Percentiles rank a stretch among this genome's conserved stretches.
phyloP scores from a whole-genome alignment of 2,113 vertebrate genomes.

The Gnathonemus longibarbis region DNA sequence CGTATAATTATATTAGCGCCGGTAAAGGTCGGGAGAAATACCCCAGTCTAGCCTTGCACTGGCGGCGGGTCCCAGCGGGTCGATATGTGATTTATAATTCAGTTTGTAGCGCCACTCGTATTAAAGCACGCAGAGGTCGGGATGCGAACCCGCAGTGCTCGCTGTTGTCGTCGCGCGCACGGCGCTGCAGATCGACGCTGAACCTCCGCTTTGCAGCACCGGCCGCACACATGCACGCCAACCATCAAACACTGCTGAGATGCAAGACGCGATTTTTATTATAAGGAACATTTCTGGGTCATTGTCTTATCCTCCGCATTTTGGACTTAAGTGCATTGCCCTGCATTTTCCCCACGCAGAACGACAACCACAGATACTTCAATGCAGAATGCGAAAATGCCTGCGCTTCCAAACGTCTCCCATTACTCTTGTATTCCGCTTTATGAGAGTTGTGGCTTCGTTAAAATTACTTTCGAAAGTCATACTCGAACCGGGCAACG shows the following conservation, averaged over 20 bases:
- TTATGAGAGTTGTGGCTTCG: background rate
- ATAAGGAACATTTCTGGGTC: background rate
- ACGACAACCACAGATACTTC: background rate
- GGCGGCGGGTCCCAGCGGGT: background rate
- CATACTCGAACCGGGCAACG: background rate
- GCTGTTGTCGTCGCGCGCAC: background rate
- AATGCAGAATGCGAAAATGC: background rate
- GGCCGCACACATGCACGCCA: background rate
- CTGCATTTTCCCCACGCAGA: background rate
- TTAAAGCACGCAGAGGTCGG: background rate
- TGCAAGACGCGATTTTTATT: background rate
- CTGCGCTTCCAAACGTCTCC: background rate
- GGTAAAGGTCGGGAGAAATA: background rate
- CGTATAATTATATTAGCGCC: background rate
- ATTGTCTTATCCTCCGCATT: background rate
- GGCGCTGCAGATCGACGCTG: slow-evolving; percentile 12
- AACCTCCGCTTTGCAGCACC: slow-evolving; percentile 13
- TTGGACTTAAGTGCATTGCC: background rate
- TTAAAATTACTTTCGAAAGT: slow-evolving; percentile 1
- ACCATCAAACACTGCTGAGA: background rate
- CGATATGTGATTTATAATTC: slow-evolving; percentile 7
- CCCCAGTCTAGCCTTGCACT: slow-evolving; percentile 2
- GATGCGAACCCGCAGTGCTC: slow-evolving; percentile 11
- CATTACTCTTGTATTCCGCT: background rate
- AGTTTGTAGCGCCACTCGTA: background rate